Evolutionary conservation across 2,113 vertebrate genomes (phyloP), one percentile per base, ranked within the genome.

Genomic region (Panthera uncia): DNA sequence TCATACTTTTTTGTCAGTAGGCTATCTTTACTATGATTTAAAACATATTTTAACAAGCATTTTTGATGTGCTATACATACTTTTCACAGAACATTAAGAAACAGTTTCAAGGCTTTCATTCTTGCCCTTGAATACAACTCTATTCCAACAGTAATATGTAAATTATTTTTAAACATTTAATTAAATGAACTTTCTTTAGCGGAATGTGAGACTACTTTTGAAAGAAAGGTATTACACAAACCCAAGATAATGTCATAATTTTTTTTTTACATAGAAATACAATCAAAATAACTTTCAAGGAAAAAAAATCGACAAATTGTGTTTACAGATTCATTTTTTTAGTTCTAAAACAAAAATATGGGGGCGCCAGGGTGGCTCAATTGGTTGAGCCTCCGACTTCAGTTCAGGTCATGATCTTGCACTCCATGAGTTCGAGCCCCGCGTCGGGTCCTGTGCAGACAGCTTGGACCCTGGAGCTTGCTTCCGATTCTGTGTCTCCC

Each of bases 111-210:
- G 6, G 7, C 4, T 88, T 92, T 84, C 27, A 5, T n/a, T 80
- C 15, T 87, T 90, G 29, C 5, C n/a, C 92, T 66, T 84, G 11
- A 85, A 15, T 41, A 76, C 1, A 91, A 41, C 31, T 81, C 6
- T 4, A 88, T 76, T 13, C 82, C 10, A 88, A 81, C 1, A 92
- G 9, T 81, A 95, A 48, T 78, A 4, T 27, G 8, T 29, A 92
- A 76, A 88, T 96, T 91, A 38, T 36, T 7, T 0, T 87, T 93
- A 94, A 93, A 14, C 18, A 78, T 66, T 86, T 89, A 95, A 94
- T 38, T 38, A 95, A 68, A 79, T n/a, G 4, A 52, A 48, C 2
- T n/a, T 93, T 79, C 31, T 55, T 38, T 23, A 69, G 36, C 33
- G 86, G 13, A 83, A 4, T 27, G 55, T 89, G 82, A 81, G 14